Percentiles rank a stretch among this genome's conserved stretches.
Evolutionary conservation across 1,140 invertebrate genomes (phyloP).

Genomic region (Drosophila rufa): DNA sequence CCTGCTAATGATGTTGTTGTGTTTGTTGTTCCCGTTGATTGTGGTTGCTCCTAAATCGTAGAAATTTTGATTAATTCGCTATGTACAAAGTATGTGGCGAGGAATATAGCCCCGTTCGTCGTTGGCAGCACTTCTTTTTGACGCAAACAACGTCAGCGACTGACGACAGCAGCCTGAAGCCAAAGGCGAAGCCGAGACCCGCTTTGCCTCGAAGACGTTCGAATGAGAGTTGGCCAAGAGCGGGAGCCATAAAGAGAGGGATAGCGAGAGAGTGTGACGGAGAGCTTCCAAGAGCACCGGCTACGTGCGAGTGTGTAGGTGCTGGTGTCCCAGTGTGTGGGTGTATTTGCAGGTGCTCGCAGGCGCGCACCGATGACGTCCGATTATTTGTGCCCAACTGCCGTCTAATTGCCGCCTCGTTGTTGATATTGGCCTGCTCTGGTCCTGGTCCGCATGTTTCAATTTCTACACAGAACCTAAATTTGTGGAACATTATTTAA

Average conservation of each 20-base stretch:
- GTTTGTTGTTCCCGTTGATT: slow-evolving; percentile 7
- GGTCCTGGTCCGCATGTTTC: slow-evolving; percentile 46
- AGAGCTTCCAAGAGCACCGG: slow-evolving; percentile 54
- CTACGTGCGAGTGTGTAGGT: slow-evolving; percentile 41
- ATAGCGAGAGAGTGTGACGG: slow-evolving; percentile 2
- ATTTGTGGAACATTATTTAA: slow-evolving; percentile 27
- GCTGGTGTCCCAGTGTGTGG: slow-evolving; percentile 11
- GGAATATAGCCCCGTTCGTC: not conserved
- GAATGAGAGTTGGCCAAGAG: slow-evolving; percentile 22
- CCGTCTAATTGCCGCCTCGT: slow-evolving; percentile 60
- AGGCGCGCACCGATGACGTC: slow-evolving; percentile 60
- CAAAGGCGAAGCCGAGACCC: slow-evolving; percentile 20
- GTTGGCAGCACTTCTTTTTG: slow-evolving; percentile 65
- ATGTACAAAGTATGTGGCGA: slow-evolving; percentile 17
- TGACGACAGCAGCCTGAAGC: slow-evolving; percentile 73
- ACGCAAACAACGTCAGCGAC: slow-evolving; percentile 76
- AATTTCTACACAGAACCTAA: slow-evolving; percentile 21
- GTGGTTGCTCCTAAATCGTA: slow-evolving; percentile 30
- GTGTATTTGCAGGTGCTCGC: slow-evolving; percentile 53
- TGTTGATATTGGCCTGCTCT: slow-evolving; percentile 47
- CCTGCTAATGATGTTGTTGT: not conserved
- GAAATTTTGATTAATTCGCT: slow-evolving; percentile 40
- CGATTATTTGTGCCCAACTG: slow-evolving; percentile 39
- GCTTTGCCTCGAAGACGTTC: slow-evolving; percentile 25
- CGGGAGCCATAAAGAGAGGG: slow-evolving; percentile 10